Evolutionary conservation across 2,888 invertebrate species (phyloP).

Genomic region (Galeopsomyia nigrocyanea): DNA sequence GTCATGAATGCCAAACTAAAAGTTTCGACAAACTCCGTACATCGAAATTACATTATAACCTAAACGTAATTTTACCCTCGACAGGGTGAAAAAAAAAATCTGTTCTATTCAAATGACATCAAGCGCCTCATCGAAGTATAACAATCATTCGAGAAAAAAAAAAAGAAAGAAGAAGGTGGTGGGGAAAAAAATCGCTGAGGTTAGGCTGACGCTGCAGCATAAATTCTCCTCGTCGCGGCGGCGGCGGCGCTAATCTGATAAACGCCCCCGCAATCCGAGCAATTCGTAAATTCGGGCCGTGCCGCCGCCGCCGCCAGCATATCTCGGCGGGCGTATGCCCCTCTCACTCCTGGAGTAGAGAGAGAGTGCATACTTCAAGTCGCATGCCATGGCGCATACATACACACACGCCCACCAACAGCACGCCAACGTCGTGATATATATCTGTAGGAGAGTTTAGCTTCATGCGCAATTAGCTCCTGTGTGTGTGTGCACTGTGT

Average conservation of each 20-base stretch:
- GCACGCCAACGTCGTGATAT: slow-evolving; percentile 5
- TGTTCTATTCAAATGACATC: no score
- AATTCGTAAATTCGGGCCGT: slow-evolving; percentile 27
- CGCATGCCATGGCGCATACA: slow-evolving; percentile 47
- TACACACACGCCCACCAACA: slow-evolving; percentile 43
- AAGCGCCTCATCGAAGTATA: no score
- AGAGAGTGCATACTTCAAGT: slow-evolving; percentile 63
- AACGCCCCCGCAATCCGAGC: slow-evolving; percentile 3
- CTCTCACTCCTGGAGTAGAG: slow-evolving; percentile 43
- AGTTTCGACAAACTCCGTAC: no score
- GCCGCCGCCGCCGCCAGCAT: neutral
- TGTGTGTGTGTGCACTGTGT: neutral
- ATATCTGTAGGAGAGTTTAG: neutral
- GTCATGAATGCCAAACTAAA: no score
- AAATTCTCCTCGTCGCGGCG: no score
- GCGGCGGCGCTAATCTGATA: slow-evolving; percentile 4
- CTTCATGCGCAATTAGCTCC: slow-evolving; percentile 11
- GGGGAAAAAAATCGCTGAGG: slow-evolving; percentile 47
- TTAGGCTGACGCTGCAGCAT: slow-evolving; percentile 42
- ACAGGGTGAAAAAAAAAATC: no score
- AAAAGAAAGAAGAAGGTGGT: slow-evolving; percentile 18
- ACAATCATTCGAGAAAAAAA: neutral
- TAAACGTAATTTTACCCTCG: no score
- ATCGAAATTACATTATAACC: no score
- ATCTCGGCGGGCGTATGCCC: neutral